phyloP scores from a whole-genome alignment of 2,888 invertebrate genomes.

The Catocala nupta region DNA sequence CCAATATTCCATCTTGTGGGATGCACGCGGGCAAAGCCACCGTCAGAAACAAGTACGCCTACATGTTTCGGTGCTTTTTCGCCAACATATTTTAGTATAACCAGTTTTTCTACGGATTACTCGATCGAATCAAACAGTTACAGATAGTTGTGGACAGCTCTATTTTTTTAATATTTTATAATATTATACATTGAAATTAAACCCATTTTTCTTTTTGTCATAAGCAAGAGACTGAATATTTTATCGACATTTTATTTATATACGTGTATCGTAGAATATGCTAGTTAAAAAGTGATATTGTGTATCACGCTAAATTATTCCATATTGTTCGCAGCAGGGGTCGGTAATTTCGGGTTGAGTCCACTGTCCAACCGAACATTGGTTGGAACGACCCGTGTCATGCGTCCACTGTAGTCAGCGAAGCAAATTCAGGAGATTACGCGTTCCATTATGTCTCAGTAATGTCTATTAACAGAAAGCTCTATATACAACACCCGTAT shows the following conservation, averaged over 20 bases:
- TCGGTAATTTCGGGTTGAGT: constrained; percentile 40
- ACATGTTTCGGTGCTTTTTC: too few species aligned
- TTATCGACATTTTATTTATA: constrained; percentile 40
- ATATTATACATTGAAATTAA: too few species aligned
- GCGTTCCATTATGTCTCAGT: constrained; percentile 34
- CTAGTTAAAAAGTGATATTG: constrained; percentile 54
- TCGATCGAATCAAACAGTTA: too few species aligned
- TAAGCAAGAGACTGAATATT: neutral
- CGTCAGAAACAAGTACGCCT: too few species aligned
- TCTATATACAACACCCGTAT: neutral
- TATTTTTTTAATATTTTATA: too few species aligned
- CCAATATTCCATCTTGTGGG: too few species aligned
- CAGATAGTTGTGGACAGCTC: too few species aligned
- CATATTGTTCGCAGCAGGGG: constrained; percentile 41
- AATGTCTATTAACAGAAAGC: constrained; percentile 39
- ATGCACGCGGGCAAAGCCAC: too few species aligned
- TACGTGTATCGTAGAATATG: constrained; percentile 36
- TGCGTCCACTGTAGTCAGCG: constrained; percentile 29
- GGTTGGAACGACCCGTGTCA: constrained; percentile 50
- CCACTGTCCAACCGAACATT: constrained; percentile 42
- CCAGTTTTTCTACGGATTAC: too few species aligned
- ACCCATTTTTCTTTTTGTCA: too few species aligned
- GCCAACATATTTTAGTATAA: too few species aligned
- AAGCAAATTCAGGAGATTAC: constrained; percentile 35
- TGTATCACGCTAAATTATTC: constrained; percentile 59